These are phyloP conservation scores for Syngnathus rostellatus DNA, from an alignment of 2,797 vertebrate genomes.

Conservation along the genomic window DNA sequence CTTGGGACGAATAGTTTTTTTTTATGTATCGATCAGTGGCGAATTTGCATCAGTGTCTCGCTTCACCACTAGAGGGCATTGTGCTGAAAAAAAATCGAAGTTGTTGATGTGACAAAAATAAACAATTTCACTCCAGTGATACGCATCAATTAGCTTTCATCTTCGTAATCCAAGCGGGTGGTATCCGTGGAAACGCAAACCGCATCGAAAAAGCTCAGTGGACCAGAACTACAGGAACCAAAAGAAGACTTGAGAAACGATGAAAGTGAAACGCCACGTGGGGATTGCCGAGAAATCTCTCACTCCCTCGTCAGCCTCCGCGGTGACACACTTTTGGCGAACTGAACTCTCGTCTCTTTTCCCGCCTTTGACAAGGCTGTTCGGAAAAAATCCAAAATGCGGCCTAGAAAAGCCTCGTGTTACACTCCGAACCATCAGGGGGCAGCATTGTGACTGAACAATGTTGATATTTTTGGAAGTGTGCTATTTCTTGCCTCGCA, in stretches of 20 bases:
- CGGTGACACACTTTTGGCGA: constrained; percentile 55
- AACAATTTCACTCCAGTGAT: neutral
- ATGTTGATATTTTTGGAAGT: too few species aligned
- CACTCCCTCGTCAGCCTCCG: constrained; percentile 33
- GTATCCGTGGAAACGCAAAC: constrained; percentile 20
- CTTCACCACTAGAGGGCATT: too few species aligned
- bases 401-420: too few species aligned
- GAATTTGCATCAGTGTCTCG: too few species aligned
- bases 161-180: neutral
- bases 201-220: constrained; percentile 21
- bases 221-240: constrained; percentile 21
- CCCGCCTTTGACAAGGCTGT: constrained; percentile 2
- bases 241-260: constrained; percentile 33
- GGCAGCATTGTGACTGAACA: too few species aligned
- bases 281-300: constrained; percentile 44
- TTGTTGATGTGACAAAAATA: neutral
- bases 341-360: neutral
- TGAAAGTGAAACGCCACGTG: constrained; percentile 29
- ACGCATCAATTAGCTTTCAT: neutral
- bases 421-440: too few species aligned
- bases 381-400: too few species aligned
- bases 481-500: too few species aligned
- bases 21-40: too few species aligned
- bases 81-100: neutral
- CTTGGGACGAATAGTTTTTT: too few species aligned